Base-by-base conservation (phyloP, 2,888 invertebrate species). In the Antheraea assamensis region DNA sequence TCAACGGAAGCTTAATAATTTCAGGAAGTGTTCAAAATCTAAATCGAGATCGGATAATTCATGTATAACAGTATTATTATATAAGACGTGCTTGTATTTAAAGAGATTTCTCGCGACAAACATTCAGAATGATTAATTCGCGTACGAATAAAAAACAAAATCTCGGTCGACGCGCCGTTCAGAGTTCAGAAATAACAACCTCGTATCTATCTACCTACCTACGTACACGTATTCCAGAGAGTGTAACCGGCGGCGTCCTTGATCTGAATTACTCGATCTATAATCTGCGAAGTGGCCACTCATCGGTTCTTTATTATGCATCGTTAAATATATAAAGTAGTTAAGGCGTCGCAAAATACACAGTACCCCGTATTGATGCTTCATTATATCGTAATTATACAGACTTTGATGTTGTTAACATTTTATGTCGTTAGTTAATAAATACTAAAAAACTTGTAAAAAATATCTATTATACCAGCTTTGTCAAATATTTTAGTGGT, bases 221-320 rank as follows among this genome's bases (percentile, higher is more conserved):
- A 68, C 68, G 27, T 35, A 68, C 24, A 71, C 35, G 42, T 58
- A 58, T 81, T 87, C 87, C 85, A 87, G 84, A 87, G 84, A 80
- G 76, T 78, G 78, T 77, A 80, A 84, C 80, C 71, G 72, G 78
- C 71, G 72, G 78, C 79, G 85, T 79, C 90, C 90, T 90, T 89
- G 90, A 80, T 79, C 88, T 81, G 79, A 83, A 87, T 88, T 83
- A 79, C 78, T 81, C 82, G 77, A 75, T 83, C 79, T 83, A 80
- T 80, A 85, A 81, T 80, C 77, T 77, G 78, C 80, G 61, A 78
- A 78, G 71, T 72, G 71, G 75, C 73, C 72, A 70, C 71, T 72
- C 70, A 74, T 70, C 2, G 58, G 31, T 24, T 64, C 27, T 35
- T 47, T n/a, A 47, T 64, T 66, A 24, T 42, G 42, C n/a, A 73